Percentiles rank a stretch among this genome's conserved stretches.
These are phyloP conservation scores for Jordanella pulchra DNA, from an alignment of 2,797 vertebrate species.

Conservation along the genomic window DNA sequence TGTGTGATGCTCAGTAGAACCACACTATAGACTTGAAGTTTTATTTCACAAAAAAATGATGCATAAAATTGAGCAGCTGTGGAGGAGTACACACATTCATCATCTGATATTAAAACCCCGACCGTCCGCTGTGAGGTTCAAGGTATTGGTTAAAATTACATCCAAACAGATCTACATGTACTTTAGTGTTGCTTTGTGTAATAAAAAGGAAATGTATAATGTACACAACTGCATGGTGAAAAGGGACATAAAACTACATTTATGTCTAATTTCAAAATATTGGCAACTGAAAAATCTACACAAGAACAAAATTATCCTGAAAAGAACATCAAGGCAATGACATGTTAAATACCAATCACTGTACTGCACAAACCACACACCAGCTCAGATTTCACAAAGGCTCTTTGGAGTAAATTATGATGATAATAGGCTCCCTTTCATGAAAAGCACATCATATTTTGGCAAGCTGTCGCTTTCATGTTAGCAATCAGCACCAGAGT, in stretches of 20 bases:
- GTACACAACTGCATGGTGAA: conserved; percentile 14
- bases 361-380: neutral
- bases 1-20: conserved; percentile 51
- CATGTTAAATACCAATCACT: conserved; percentile 18
- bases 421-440: conserved; percentile 57
- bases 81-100: conserved; percentile 71
- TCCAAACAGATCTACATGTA: conserved; percentile 1
- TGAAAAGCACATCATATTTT: conserved; percentile 48
- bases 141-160: neutral
- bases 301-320: neutral
- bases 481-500: conserved; percentile 63
- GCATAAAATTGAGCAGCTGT: conserved; percentile 68
- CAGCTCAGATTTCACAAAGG: conserved; percentile 5
- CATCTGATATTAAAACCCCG: conserved; percentile 69
- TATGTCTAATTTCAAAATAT: conserved; percentile 18
- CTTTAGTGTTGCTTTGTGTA: conserved; percentile 25
- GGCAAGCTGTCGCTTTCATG: conserved; percentile 64
- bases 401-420: conserved; percentile 42
- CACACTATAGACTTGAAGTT: conserved; percentile 64
- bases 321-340: conserved; percentile 8
- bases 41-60: conserved; percentile 75
- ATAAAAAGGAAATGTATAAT: conserved; percentile 17
- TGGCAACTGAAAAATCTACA: conserved; percentile 13
- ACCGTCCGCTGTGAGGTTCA: conserved; percentile 27
- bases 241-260: conserved; percentile 6